Percentiles rank a stretch among this genome's conserved stretches.
phyloP scores from a whole-genome alignment of 2,113 vertebrate genomes.

The Phylloscopus trochiloides region DNA sequence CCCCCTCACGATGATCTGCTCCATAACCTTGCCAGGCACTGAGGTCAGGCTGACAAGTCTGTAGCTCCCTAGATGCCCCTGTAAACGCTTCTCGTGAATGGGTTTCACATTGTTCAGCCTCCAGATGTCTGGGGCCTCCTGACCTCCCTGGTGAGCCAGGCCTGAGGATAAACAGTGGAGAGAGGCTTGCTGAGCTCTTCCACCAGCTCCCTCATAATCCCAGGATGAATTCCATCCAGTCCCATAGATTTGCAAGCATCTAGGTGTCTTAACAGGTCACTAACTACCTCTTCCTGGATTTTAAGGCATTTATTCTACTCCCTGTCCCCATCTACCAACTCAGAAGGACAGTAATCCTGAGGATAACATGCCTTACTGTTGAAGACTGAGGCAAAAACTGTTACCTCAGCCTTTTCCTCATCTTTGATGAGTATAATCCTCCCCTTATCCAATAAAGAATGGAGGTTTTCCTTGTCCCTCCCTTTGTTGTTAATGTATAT shows the following conservation, averaged over 20 bases:
- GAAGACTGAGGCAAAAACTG: not conserved
- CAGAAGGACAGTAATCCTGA: not conserved
- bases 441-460: not conserved
- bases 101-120: fast-evolving
- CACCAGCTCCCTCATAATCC: fast-evolving
- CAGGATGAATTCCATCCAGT: not conserved
- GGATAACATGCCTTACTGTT: not conserved
- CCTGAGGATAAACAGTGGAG: not conserved
- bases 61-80: not conserved
- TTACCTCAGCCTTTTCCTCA: not conserved
- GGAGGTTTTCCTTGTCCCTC: not conserved
- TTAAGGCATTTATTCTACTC: not conserved
- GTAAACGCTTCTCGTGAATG: not conserved
- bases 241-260: not conserved
- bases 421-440: not conserved
- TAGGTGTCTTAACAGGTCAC: not conserved
- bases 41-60: not conserved
- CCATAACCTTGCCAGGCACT: not conserved
- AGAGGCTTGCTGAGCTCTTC: not conserved
- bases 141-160: not conserved
- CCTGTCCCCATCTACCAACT: not conserved
- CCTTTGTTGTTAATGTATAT: not conserved
- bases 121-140: not conserved
- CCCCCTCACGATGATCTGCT: not conserved
- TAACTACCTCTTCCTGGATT: not conserved